Base-by-base conservation (phyloP, 2,797 vertebrate genomes). In the Phrynocephalus forsythii region DNA sequence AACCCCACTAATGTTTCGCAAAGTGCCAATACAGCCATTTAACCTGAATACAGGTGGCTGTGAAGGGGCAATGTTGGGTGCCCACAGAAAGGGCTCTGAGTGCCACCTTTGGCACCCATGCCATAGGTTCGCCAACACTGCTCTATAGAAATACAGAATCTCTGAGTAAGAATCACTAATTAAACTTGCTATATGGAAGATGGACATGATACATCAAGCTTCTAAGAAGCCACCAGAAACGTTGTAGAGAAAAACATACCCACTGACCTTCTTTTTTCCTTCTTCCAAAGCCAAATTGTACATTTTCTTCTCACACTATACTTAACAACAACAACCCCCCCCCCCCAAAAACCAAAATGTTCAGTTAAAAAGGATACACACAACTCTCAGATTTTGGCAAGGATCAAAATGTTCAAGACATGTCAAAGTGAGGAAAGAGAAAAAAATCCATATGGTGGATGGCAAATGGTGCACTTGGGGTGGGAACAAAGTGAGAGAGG, bases 111-210 rank as follows among this genome's bases (percentile, higher is more conserved):
- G 38, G 38, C 38, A 38, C 38, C 38, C 38, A 2, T 38, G 38
- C 38, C 3, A 38, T 44, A 44, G 38, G 38, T 44, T 44, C 5
- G 38, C 38, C 38, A 44, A 44, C 38, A 44, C 38, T 44, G 38
- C 16, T 63, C 60, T 63, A 63, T 20, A 63, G 60, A 63, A 63
- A 63, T 52, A 56, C 48, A 50, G n/a, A 52, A 80, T 30, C 33
- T 44, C 3, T 50, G 38, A 26, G 52, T 78, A 79, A 79, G 69
- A 52, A 76, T 68, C 26, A 30, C n/a, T 79, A 84, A 84, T 84
- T 88, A 79, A 88, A 79, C 18, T 84, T 73, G 22, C 56, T 79
- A 38, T 33, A 16, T 80, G 56, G 56, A 38, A 80, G 28, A n/a
- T 52, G 15, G 72, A 52, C 33, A 84, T 84, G 81, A 72, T 52